Conservation (phyloP, 2,888 invertebrate species). For the Tenthredo mesomela region DNA sequence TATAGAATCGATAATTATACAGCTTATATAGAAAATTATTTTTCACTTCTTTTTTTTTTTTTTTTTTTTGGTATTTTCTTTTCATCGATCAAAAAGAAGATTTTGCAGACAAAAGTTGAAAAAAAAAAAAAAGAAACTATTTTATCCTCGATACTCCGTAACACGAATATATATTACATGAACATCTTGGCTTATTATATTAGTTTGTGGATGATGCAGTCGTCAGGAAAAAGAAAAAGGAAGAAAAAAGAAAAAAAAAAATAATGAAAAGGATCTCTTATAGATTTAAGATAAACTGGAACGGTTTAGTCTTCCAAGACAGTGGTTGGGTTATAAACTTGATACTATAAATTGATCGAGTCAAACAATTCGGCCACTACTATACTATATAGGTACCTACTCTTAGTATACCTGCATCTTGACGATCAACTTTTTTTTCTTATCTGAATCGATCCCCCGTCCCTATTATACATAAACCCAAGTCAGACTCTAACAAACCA, state of each 20-base stretch:
- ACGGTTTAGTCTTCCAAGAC: conserved; percentile 42
- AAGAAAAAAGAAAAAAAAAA: not conserved
- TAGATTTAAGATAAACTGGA: conserved; percentile 38
- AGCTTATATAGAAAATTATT: no score
- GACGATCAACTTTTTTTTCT: conserved; percentile 37
- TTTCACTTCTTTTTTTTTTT: no score
- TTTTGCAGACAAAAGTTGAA: not conserved
- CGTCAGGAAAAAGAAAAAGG: not conserved
- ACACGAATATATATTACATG: no score
- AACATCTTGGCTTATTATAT: not conserved
- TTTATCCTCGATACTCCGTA: not conserved
- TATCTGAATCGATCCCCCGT: conserved; percentile 23
- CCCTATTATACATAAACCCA: not conserved
- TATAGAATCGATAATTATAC: no score
- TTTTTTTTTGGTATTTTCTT: no score
- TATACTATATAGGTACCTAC: no score
- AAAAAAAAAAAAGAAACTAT: not conserved
- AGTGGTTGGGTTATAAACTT: conserved; percentile 38
- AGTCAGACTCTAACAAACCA: not conserved
- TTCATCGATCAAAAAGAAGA: not conserved
- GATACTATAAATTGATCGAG: conserved; percentile 48
- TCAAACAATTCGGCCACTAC: conserved; percentile 27
- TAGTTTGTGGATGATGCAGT: not conserved
- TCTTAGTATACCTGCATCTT: not conserved
- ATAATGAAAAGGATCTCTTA: conserved; percentile 13